Percentiles rank a stretch among this genome's conserved stretches.
phyloP scores from a whole-genome alignment of 2,113 vertebrate species.

The Macrotus californicus region DNA sequence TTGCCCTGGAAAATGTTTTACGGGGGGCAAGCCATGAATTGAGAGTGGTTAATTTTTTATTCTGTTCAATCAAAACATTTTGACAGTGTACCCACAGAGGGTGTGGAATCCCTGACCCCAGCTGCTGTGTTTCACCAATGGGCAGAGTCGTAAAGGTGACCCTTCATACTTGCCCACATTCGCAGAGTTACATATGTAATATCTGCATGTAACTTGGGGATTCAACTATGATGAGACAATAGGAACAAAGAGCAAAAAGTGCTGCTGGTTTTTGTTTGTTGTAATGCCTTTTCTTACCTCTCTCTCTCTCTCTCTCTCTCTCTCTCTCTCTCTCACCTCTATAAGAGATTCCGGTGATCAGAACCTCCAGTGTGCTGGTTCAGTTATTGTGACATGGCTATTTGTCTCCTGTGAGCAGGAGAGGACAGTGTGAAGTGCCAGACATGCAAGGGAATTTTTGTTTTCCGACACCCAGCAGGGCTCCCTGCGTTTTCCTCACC shows the following conservation, averaged over 20 bases:
- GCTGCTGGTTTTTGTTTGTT: background rate
- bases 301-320: background rate
- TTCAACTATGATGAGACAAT: background rate
- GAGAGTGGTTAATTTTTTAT: background rate
- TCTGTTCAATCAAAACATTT: slow-evolving; percentile 9
- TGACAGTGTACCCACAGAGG: background rate
- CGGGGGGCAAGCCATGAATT: background rate
- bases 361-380: background rate
- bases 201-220: background rate
- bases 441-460: background rate
- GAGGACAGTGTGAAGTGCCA: background rate
- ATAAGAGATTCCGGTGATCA: background rate
- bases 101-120: background rate
- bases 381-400: background rate
- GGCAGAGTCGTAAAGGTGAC: background rate
- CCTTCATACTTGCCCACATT: background rate
- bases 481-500: background rate
- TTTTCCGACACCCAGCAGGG: background rate
- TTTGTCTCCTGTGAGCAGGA: background rate
- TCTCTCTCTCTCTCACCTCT: background rate
- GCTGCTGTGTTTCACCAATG: background rate
- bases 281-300: background rate
- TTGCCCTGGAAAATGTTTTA: slow-evolving; percentile 13
- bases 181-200: background rate
- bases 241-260: background rate